Evolutionary conservation across 2,888 invertebrate genomes (phyloP).

Genomic region (Catocala nupta): DNA sequence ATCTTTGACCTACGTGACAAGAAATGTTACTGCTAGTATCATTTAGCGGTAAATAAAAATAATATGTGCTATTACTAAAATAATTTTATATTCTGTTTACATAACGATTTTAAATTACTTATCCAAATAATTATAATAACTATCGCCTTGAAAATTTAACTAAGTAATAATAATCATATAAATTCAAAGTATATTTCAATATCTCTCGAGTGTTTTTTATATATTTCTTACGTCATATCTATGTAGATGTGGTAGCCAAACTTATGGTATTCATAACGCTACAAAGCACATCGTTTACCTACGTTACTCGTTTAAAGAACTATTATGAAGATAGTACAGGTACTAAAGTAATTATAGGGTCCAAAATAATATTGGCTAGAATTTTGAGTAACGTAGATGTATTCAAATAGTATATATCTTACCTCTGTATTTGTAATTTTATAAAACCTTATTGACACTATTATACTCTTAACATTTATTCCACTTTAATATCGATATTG

Average conservation of each 20-base stretch:
- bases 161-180: constrained; percentile 1
- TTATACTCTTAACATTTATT: background rate
- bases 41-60: constrained; percentile 15
- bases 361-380: constrained; percentile 72
- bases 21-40: constrained; percentile 24
- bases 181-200: constrained; percentile 9
- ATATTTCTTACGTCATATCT: constrained; percentile 42
- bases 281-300: constrained; percentile 32
- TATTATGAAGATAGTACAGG: constrained; percentile 67
- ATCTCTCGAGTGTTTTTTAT: constrained; percentile 19
- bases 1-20: constrained; percentile 24
- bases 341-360: constrained; percentile 73
- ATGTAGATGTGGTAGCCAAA: constrained; percentile 40
- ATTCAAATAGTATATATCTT: constrained; percentile 31
- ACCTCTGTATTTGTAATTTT: constrained; percentile 49
- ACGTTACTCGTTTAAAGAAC: constrained; percentile 52
- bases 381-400: constrained; percentile 65
- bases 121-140: constrained; percentile 5
- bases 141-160: constrained; percentile 20
- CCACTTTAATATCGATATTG: too few relatives aligned
- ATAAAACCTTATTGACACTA: constrained; percentile 15
- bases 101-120: constrained; percentile 3
- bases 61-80: background rate
- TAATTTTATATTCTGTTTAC: constrained; percentile 11
- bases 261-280: constrained; percentile 29